phyloP scores from a whole-genome alignment of 2,888 invertebrate genomes.

The Tinea pellionella region DNA sequence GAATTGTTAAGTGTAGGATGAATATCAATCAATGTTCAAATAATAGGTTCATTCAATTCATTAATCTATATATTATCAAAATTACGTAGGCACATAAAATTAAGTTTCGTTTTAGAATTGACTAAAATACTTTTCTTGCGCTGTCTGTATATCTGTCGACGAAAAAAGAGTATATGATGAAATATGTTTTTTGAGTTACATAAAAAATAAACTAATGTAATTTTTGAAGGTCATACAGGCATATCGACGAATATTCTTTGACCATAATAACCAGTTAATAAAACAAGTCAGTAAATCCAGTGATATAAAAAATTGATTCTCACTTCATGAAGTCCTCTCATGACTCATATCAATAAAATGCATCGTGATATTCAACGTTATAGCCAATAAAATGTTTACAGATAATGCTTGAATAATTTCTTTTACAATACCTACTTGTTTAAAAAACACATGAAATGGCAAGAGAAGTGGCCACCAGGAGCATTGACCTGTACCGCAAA shows the following conservation, averaged over 20 bases:
- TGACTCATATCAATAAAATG: not conserved
- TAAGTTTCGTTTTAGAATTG: no score
- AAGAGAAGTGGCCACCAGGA: not conserved
- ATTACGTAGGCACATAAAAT: no score
- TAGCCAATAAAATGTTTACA: not conserved
- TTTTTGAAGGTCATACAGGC: not conserved
- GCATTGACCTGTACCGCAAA: conserved; percentile 8
- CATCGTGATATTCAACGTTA: not conserved
- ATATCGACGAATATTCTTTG: not conserved
- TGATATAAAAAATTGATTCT: not conserved
- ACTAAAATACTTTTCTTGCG: not conserved
- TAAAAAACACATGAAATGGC: not conserved
- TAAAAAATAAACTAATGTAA: not conserved
- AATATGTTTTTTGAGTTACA: not conserved
- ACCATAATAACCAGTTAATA: conserved; percentile 1
- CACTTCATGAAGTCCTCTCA: not conserved
- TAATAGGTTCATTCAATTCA: no score
- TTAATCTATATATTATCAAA: no score
- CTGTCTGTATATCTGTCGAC: not conserved
- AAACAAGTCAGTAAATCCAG: not conserved
- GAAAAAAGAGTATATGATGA: not conserved
- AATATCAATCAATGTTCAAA: not conserved
- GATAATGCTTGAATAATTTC: not conserved
- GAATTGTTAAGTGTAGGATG: not conserved
- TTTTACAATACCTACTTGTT: not conserved